Base-by-base conservation (phyloP, 2,113 vertebrate species). In the Rhizomys pruinosus region DNA sequence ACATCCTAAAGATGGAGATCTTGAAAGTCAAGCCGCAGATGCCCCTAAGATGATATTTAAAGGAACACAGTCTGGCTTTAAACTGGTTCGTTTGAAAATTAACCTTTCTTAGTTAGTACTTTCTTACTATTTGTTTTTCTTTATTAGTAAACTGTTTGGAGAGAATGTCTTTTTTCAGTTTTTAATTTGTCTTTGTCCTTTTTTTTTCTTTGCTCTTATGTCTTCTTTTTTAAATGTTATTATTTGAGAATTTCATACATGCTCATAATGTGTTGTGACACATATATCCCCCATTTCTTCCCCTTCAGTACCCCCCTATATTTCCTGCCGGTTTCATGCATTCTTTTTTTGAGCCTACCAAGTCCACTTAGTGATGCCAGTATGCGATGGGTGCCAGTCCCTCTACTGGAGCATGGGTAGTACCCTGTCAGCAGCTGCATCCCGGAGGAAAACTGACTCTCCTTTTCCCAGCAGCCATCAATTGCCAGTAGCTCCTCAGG, bases 31-130 rank as follows among this genome's bases (percentile, higher is more conserved):
- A 37, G n/a, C 64, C 20, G 22, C 17, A 29, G 37, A 57, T 85
- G 77, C 42, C 68, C 27, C 57, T 74, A 63, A 80, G 44, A 37
- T 91, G 80, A 80, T 39, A 11, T 76, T 89, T 66, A 66, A 11
- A 79, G 8, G 47, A 44, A 71, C 86, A 52, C 13, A 94, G 10
- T 86, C 7, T 61, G 63, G 16, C 66, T 89, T n/a, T 95, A 89
- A 94, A 39, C 71, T 81, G 32, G 4, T 72, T 77, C 22, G 64
- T 95, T 92, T 37, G 76, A 73, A 86, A 94, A 72, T 73, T 84
- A 87, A 17, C 80, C 13, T 85, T 63, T 17, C 17, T 74, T 82
- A 82, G 23, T 57, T 85, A 82, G 42, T 90, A 42, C 71, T 89
- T 15, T 92, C 93, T 85, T 55, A 85, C 13, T 77, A 4, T 77